Evolutionary conservation across 1,140 invertebrate species (phyloP), one percentile per base, ranked within the genome.

Genomic region (Rhopalosiphum padi): DNA sequence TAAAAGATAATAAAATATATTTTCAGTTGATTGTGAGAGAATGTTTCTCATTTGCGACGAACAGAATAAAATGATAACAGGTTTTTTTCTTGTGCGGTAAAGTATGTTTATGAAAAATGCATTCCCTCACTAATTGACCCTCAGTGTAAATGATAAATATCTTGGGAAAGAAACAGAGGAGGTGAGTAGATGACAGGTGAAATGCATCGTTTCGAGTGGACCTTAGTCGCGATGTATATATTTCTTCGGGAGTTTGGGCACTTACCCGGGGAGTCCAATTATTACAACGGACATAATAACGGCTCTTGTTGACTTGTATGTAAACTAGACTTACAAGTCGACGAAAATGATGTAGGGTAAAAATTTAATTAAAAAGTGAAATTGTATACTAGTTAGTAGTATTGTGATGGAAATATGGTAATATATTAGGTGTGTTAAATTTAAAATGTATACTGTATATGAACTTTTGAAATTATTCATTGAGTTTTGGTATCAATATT

Each of bases 61-160:
- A 46, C 46, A 37, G n/a, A 43, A 91, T 35, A 68, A 68, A 91
- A 91, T 68, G 60, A 51, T 83, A 91, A 91, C 55, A 43, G 37
- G n/a, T 35, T 55, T 82, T 82, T 51, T 48, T 82, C 30, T 25
- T n/a, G 43, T 48, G 41, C 8, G 30, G 43, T 83, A 15, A 51
- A 82, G 90, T 82, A n/a, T 68, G 30, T 91, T 91, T 46, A 91
- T 91, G 90, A 91, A 91, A 91, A 91, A 48, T 91, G 55, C 30
- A 83, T 82, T 23, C 43, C 41, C n/a, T 91, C 60, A 35, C 90
- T 91, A 91, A 91, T 91, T 91, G 43, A 91, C 90, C 60, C 90
- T 91, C 68, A 11, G 90, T 46, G 68, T 30, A 82, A 91, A 91
- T 91, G 90, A 91, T 83, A 91, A 91, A 91, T 91, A 68, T 77